These are phyloP conservation scores for Megamerina dolium DNA, from an alignment of 2,888 invertebrate genomes.

Conservation along the genomic window DNA sequence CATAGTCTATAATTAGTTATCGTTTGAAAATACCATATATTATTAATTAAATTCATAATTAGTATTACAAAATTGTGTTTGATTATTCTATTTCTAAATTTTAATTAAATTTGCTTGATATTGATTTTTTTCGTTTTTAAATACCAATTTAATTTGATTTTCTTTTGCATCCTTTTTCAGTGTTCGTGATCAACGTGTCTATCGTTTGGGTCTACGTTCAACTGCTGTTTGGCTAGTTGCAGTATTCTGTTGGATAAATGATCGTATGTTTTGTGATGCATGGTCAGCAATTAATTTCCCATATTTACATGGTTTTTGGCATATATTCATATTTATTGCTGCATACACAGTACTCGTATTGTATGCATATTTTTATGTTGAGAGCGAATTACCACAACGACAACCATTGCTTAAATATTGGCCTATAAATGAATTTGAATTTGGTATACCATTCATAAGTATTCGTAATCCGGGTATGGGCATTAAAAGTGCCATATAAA, in stretches of 20 bases:
- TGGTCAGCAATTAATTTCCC: constrained; percentile 75
- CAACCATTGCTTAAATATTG: constrained; percentile 67
- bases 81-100: too few species aligned
- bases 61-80: too few species aligned
- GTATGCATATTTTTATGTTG: constrained; percentile 72
- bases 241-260: constrained; percentile 71
- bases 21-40: too few species aligned
- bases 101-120: too few species aligned
- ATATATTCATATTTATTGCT: constrained; percentile 72
- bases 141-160: not conserved
- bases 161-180: constrained; percentile 22
- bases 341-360: constrained; percentile 71
- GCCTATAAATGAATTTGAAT: constrained; percentile 71
- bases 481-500: constrained; percentile 36
- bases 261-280: constrained; percentile 70
- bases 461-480: constrained; percentile 57
- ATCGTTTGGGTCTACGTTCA: constrained; percentile 65
- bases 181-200: constrained; percentile 55
- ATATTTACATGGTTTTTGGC: constrained; percentile 79
- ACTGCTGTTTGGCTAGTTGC: constrained; percentile 64
- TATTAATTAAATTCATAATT: too few species aligned
- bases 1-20: too few species aligned
- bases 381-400: constrained; percentile 66
- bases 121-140: too few species aligned
- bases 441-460: constrained; percentile 70